A percentile compares a stretch with the other conserved stretches of the same genome.
Conservation (phyloP, 2,797 vertebrate genomes). For the Malacoctenus gilli region DNA sequence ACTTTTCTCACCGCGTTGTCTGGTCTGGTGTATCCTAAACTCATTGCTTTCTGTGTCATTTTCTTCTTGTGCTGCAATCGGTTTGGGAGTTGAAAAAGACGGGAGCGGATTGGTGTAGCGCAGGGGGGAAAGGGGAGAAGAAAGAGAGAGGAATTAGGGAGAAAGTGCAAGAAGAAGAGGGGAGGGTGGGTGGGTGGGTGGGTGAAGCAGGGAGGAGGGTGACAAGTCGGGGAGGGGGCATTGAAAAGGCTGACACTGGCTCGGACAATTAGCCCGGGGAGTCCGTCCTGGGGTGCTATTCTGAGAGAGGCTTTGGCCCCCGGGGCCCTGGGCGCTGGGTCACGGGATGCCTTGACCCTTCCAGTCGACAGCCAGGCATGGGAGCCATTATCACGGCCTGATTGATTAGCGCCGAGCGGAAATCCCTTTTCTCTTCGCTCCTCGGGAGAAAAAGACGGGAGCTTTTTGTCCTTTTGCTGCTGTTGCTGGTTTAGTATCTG, state of each 20-base stretch:
- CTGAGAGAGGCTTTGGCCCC: slow-evolving; percentile 77
- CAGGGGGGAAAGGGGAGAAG: slow-evolving; percentile 50
- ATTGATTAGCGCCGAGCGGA: slow-evolving; percentile 87
- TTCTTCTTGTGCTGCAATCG: slow-evolving; percentile 52
- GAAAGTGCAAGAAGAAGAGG: slow-evolving; percentile 68
- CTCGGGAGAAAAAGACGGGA: slow-evolving; percentile 61
- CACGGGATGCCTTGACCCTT: slow-evolving; percentile 85
- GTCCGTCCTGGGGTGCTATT: slow-evolving; percentile 82
- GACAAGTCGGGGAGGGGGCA: slow-evolving; percentile 49
- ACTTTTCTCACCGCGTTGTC: slow-evolving; percentile 33
- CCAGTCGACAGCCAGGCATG: slow-evolving; percentile 83
- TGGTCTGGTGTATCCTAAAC: background rate
- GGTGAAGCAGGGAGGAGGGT: too few species aligned
- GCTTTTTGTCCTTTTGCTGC: slow-evolving; percentile 73
- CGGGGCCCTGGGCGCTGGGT: slow-evolving; percentile 77
- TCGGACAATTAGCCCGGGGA: slow-evolving; percentile 84
- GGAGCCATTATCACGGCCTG: slow-evolving; percentile 86
- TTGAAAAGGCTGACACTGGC: slow-evolving; percentile 84
- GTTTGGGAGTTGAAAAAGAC: slow-evolving; percentile 53
- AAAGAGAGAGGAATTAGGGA: slow-evolving; percentile 70
- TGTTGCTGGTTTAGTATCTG: slow-evolving; percentile 58
- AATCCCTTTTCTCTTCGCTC: slow-evolving; percentile 80
- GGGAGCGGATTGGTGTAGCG: slow-evolving; percentile 45
- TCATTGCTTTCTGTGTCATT: slow-evolving; percentile 17
- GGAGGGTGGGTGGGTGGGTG: slow-evolving; percentile 34